Percentiles rank a stretch among this genome's conserved stretches.
Conservation (phyloP, 2,797 vertebrate species). For the Protosalanx chinensis region DNA sequence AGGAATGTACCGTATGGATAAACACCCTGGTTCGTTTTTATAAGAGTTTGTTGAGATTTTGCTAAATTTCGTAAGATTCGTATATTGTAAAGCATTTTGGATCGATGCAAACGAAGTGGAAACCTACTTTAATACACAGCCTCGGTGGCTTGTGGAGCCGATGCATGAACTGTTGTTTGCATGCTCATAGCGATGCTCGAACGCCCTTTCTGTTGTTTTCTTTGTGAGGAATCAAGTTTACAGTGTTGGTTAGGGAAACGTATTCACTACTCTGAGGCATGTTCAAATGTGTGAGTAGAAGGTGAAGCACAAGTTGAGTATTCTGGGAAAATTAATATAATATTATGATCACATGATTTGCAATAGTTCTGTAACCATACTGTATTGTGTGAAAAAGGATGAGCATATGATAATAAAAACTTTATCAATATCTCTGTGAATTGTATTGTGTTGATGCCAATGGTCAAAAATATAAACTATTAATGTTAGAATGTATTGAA, state of each 20-base stretch:
- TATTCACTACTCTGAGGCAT: conserved; percentile 59
- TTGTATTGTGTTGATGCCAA: not conserved
- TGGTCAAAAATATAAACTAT: too few species aligned
- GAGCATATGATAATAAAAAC: conserved; percentile 49
- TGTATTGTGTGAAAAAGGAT: conserved; percentile 57
- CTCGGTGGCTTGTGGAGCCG: conserved; percentile 70
- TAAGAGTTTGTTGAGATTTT: conserved; percentile 92
- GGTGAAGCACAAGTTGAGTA: conserved; percentile 57
- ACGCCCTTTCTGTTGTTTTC: conserved; percentile 40
- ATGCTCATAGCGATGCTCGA: conserved; percentile 79
- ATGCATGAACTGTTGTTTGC: conserved; percentile 91
- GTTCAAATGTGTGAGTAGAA: conserved; percentile 55
- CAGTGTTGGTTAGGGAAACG: conserved; percentile 20
- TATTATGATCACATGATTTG: conserved; percentile 34
- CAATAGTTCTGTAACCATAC: conserved; percentile 50
- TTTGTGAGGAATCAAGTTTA: conserved; percentile 53
- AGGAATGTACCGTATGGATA: conserved; percentile 69
- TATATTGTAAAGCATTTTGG: conserved; percentile 90
- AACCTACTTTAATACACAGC: conserved; percentile 74
- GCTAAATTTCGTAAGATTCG: conserved; percentile 90
- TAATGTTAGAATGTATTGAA: too few species aligned
- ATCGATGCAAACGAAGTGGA: conserved; percentile 73
- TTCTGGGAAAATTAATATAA: conserved; percentile 29
- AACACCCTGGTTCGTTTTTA: conserved; percentile 79
- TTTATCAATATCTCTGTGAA: conserved; percentile 35